phyloP scores from a whole-genome alignment of 2,888 invertebrate species.

The Aethes cnicana region DNA sequence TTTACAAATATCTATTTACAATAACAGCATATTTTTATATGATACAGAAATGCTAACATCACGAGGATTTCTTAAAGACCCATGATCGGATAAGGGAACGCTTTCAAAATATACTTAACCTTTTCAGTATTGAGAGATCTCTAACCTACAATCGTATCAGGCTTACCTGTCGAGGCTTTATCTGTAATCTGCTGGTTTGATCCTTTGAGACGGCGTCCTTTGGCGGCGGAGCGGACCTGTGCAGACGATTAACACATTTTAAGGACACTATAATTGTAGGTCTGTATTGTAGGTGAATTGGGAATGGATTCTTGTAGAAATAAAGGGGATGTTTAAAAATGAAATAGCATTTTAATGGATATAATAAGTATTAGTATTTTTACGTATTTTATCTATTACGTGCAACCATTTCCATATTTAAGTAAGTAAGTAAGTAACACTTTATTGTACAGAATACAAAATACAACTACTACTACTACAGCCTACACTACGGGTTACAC shows the following conservation, averaged over 20 bases:
- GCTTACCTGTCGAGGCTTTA: slow-evolving; percentile 60
- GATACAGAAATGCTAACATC: slow-evolving; percentile 8
- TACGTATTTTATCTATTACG: no score
- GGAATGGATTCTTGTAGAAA: no score
- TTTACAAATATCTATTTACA: no score
- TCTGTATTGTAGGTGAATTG: no score
- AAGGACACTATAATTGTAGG: slow-evolving; percentile 54
- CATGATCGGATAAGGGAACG: slow-evolving; percentile 26
- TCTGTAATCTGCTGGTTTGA: slow-evolving; percentile 62
- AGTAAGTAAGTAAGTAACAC: no score
- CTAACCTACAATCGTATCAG: slow-evolving; percentile 71
- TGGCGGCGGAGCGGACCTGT: slow-evolving; percentile 60
- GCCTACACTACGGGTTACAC: no score
- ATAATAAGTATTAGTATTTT: no score
- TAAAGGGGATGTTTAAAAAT: no score
- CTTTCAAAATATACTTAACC: slow-evolving; percentile 40
- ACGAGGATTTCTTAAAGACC: slow-evolving; percentile 14
- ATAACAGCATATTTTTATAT: not conserved
- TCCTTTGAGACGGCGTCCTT: slow-evolving; percentile 66
- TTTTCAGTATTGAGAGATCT: slow-evolving; percentile 57
- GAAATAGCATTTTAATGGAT: no score
- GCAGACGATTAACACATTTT: slow-evolving; percentile 57
- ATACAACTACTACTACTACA: no score
- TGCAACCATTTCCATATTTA: no score
- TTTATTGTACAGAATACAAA: no score